These are phyloP conservation scores for Linnaemya vulpina DNA, from an alignment of 2,888 invertebrate species.

Conservation along the genomic window DNA sequence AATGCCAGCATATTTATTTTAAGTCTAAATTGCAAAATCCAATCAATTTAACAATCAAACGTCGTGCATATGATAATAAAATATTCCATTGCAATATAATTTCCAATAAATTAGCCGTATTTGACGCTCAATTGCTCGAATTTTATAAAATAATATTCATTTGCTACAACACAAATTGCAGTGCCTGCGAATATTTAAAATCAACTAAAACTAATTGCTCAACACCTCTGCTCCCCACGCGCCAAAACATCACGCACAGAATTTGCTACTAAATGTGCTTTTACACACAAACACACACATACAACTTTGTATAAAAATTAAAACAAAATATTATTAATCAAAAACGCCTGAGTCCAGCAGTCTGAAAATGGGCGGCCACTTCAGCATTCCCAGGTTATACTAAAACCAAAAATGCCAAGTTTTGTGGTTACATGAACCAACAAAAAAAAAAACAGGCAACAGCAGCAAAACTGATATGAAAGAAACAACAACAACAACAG, in stretches of 20 bases:
- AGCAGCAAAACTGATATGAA: neutral
- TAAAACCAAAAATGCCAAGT: slow-evolving; percentile 61
- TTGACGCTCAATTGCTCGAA: slow-evolving; percentile 44
- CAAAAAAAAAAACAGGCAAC: slow-evolving; percentile 19
- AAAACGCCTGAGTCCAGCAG: slow-evolving; percentile 64
- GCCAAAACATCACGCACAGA: slow-evolving; percentile 8
- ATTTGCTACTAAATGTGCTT: slow-evolving; percentile 33
- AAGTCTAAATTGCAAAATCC: neutral
- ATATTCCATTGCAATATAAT: slow-evolving; percentile 35
- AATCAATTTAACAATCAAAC: slow-evolving; percentile 19
- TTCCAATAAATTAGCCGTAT: slow-evolving; percentile 38
- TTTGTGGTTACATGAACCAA: slow-evolving; percentile 60
- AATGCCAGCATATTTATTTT: neutral
- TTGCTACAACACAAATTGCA: neutral
- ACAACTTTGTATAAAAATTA: neutral
- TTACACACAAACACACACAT: slow-evolving; percentile 10
- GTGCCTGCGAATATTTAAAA: slow-evolving; percentile 47
- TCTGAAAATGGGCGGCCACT: slow-evolving; percentile 56
- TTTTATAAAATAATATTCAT: neutral
- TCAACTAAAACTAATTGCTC: slow-evolving; percentile 70
- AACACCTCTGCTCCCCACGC: slow-evolving; percentile 56
- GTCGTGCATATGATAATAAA: slow-evolving; percentile 7
- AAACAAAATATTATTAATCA: slow-evolving; percentile 45
- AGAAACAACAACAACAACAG: neutral
- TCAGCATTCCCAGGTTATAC: slow-evolving; percentile 47